Percentiles rank a stretch among this genome's conserved stretches.
Conservation (phyloP, 2,888 invertebrate species). For the Calameuta idolon region DNA sequence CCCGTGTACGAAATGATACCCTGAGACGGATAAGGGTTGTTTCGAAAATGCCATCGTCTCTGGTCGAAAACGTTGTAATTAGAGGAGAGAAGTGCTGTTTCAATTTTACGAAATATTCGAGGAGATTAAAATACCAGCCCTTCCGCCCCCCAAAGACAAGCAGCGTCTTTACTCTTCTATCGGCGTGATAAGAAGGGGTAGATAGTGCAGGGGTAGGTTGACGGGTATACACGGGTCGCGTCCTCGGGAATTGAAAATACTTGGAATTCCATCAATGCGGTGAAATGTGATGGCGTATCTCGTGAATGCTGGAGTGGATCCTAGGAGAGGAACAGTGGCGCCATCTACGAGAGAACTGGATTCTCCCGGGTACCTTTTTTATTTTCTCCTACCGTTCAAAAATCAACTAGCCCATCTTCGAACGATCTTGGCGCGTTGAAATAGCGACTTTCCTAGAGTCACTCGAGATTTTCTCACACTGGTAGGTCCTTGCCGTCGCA, state of each 20-base stretch:
- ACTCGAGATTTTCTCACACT: background rate
- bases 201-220: background rate
- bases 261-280: constrained; percentile 46
- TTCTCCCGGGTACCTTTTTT: too few relatives aligned
- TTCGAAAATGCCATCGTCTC: background rate
- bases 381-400: background rate
- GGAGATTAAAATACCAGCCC: background rate
- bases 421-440: background rate
- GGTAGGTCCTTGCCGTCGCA: background rate
- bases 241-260: constrained; percentile 44
- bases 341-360: background rate
- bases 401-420: background rate
- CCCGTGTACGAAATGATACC: too few relatives aligned
- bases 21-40: background rate
- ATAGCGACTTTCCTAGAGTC: background rate
- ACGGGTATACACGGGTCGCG: background rate
- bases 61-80: background rate
- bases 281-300: constrained; percentile 38
- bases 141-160: background rate
- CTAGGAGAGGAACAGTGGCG: constrained; percentile 7
- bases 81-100: background rate
- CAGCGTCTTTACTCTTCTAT: background rate
- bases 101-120: background rate
- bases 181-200: background rate
- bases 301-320: constrained; percentile 31